Conservation (phyloP, 2,113 vertebrate species). For the Scopus umbretta region DNA sequence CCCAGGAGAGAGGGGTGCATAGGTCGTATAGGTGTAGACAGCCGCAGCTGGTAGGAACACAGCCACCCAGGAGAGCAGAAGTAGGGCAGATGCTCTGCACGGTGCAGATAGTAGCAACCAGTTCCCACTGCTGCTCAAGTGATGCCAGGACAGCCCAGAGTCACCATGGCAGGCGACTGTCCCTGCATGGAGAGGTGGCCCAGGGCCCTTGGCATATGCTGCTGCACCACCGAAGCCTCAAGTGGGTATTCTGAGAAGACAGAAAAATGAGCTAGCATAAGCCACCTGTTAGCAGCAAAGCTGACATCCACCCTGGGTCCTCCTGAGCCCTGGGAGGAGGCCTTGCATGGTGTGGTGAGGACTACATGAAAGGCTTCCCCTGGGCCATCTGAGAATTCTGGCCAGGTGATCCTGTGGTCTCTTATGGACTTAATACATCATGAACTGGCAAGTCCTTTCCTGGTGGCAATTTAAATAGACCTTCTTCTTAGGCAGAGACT, state of each 20-base stretch:
- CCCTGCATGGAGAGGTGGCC: neutral
- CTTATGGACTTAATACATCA: neutral
- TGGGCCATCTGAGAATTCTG: neutral
- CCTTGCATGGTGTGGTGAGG: neutral
- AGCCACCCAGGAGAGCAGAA: neutral
- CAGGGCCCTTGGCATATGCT: neutral
- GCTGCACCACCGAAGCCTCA: fast-evolving
- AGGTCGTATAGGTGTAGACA: neutral
- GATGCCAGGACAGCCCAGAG: neutral
- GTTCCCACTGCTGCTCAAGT: neutral
- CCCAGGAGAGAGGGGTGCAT: neutral
- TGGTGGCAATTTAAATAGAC: neutral
- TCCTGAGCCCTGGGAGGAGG: neutral
- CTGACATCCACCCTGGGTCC: too few relatives aligned
- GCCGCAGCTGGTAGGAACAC: neutral
- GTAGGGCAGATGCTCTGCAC: neutral
- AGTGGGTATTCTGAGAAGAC: neutral
- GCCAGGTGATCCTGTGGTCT: neutral
- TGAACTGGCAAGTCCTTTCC: neutral
- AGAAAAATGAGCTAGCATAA: neutral
- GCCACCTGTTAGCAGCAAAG: neutral
- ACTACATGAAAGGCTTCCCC: neutral
- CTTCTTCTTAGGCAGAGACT: neutral
- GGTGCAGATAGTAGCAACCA: neutral
- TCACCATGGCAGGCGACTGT: too few relatives aligned